Conservation (phyloP, 2,888 invertebrate species). For the Pyrochroa serraticornis region DNA sequence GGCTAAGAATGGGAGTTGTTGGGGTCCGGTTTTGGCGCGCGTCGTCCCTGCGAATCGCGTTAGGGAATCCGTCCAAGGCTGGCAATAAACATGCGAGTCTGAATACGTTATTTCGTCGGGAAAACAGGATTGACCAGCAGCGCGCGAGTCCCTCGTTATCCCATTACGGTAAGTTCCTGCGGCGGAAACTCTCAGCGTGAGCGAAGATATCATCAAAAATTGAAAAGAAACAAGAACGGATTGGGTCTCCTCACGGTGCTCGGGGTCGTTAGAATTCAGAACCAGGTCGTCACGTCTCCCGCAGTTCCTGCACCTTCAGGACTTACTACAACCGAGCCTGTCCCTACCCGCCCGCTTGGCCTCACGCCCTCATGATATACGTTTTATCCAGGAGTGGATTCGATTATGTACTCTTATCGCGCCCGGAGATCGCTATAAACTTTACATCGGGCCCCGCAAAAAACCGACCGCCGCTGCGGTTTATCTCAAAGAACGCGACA, state of each 20-base stretch:
- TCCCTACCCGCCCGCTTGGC: conserved; percentile 11
- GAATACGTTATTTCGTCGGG: background rate
- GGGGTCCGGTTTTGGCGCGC: no score
- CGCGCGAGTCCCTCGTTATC: conserved; percentile 25
- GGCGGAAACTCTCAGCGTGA: conserved; percentile 32
- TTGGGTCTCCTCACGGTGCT: conserved; percentile 32
- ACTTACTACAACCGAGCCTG: conserved; percentile 28
- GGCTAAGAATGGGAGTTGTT: no score
- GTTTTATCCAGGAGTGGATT: conserved; percentile 27
- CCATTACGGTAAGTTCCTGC: conserved; percentile 29
- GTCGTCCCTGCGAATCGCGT: conserved; percentile 5
- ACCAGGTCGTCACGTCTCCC: conserved; percentile 38
- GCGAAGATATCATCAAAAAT: conserved; percentile 43
- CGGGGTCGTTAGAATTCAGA: conserved; percentile 39
- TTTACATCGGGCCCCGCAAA: conserved; percentile 7
- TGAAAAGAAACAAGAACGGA: conserved; percentile 42
- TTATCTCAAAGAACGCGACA: no score
- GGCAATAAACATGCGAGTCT: conserved; percentile 19
- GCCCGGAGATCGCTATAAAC: conserved; percentile 19
- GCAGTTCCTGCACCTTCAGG: conserved; percentile 32
- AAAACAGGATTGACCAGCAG: conserved; percentile 19
- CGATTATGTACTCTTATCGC: conserved; percentile 29
- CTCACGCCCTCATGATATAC: conserved; percentile 28
- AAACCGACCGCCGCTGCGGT: background rate
- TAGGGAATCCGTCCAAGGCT: conserved; percentile 7